Evolutionary conservation across 2,888 invertebrate genomes (phyloP).

Genomic region (Koerneria pararmatus): DNA sequence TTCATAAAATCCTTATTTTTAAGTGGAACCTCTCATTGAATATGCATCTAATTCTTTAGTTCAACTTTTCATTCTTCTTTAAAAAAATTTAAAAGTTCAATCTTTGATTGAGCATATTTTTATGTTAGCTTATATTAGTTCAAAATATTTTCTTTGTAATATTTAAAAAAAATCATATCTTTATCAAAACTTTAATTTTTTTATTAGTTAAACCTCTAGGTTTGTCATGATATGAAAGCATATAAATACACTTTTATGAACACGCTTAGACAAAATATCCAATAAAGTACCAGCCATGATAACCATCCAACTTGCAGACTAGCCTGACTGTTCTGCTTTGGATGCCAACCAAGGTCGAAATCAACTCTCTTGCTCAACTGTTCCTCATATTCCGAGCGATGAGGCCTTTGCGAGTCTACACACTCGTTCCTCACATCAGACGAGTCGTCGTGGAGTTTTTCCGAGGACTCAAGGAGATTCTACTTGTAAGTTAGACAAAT

Average conservation of each 20-base stretch:
- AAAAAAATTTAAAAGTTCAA: too few species aligned
- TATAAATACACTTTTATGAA: too few species aligned
- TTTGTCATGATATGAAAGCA: too few species aligned
- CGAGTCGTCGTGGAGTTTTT: conserved; percentile 97
- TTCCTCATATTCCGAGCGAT: conserved; percentile 94
- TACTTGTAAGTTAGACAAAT: conserved; percentile 70
- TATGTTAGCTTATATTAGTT: too few species aligned
- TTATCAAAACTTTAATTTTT: too few species aligned
- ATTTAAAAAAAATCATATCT: too few species aligned
- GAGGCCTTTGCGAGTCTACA: conserved; percentile 89
- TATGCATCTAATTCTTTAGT: conserved; percentile 1
- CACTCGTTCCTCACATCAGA: conserved; percentile 95
- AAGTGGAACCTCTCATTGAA: background rate
- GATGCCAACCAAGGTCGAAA: conserved; percentile 87
- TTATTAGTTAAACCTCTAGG: too few species aligned
- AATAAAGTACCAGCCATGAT: background rate
- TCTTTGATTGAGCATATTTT: too few species aligned
- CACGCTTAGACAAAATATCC: too few species aligned
- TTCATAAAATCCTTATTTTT: background rate
- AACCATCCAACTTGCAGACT: conserved; percentile 73
- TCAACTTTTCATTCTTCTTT: background rate
- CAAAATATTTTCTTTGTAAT: too few species aligned
- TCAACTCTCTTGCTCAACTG: conserved; percentile 87
- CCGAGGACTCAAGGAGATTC: conserved; percentile 95
- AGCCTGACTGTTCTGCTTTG: conserved; percentile 90